Evolutionary conservation across 2,113 vertebrate species (phyloP), one percentile per base, ranked within the genome.

Genomic region (Jacana jacana): DNA sequence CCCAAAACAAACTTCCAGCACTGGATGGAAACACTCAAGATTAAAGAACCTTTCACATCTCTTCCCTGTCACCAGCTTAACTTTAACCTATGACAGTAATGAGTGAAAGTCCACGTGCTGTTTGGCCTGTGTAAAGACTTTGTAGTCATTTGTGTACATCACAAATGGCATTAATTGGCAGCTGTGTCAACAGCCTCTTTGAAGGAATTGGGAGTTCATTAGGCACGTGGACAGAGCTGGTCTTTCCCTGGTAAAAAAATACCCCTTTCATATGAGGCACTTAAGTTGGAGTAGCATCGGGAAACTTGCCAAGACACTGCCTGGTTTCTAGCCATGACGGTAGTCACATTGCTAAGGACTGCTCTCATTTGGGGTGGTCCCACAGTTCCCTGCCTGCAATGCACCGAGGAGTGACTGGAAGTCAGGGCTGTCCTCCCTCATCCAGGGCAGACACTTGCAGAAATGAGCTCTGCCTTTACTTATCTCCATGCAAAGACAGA

Each of bases 111-210:
- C 78, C 87, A 85, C 1, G 11, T 91, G 84, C 89, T 84, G 55
- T 63, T 89, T 89, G 77, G 55, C 60, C 46, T 57, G 65, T 19
- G 40, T 75, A 84, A 83, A 91, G 78, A 58, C 76, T 80, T 83
- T 78, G 91, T 15, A 84, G 84, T 55, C 87, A 51, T 86, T 95
- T 87, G 70, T 69, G 89, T 79, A 68, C 65, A 87, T 84, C 92
- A 68, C 95, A 94, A 96, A 81, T 14, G 33, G 78, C 2, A 0
- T 79, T 94, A 95, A 94, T 71, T 95, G 84, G 89, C 96, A 96
- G 84, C 92, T 91, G 93, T 95, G 93, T 96, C 93, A 95, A 93
- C 89, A 95, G 81, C 52, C 48, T 76, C 91, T 79, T 71, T 55
- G 84, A 85, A 95, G 70, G 92, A 79, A 76, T 6, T 37, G 39